Conservation (phyloP, 2,888 invertebrate genomes). For the Eristalinus sepulchralis region DNA sequence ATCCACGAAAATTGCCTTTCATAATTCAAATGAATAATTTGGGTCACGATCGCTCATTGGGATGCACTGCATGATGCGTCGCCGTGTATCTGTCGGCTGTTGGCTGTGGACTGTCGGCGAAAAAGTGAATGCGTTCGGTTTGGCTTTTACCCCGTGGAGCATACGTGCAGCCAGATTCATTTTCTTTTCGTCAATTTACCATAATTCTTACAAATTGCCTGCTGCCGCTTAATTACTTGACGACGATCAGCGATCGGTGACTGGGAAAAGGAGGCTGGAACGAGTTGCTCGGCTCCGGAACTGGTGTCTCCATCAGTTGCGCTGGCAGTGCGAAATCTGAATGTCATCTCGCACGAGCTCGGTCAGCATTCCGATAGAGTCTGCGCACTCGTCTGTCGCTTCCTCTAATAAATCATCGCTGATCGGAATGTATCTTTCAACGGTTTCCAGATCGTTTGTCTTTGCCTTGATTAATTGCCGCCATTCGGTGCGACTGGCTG, state of each 20-base stretch:
- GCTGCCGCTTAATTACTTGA: slow-evolving; percentile 65
- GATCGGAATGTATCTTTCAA: slow-evolving; percentile 58
- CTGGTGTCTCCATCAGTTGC: background rate
- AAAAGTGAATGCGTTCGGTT: slow-evolving; percentile 64
- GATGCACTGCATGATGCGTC: slow-evolving; percentile 59
- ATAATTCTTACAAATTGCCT: slow-evolving; percentile 66
- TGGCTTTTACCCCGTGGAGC: slow-evolving; percentile 24
- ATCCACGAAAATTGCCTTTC: slow-evolving; percentile 64
- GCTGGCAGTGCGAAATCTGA: slow-evolving; percentile 49
- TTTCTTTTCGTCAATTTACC: slow-evolving; percentile 70
- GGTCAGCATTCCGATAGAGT: slow-evolving; percentile 54
- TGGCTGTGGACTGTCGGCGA: background rate
- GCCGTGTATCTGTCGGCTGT: slow-evolving; percentile 8
- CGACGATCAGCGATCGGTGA: slow-evolving; percentile 19
- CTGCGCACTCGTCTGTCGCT: background rate
- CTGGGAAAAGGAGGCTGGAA: slow-evolving; percentile 18
- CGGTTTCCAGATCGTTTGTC: slow-evolving; percentile 61
- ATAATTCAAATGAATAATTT: slow-evolving; percentile 71
- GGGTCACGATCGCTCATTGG: slow-evolving; percentile 69
- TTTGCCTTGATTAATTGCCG: slow-evolving; percentile 61
- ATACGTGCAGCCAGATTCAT: slow-evolving; percentile 29
- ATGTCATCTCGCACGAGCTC: slow-evolving; percentile 48
- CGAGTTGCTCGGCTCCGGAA: slow-evolving; percentile 46
- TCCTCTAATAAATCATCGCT: slow-evolving; percentile 55
- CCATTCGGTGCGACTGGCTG: slow-evolving; percentile 25